These are phyloP conservation scores for Phylloscopus collybita DNA, from an alignment of 2,797 vertebrate genomes.

Conservation along the genomic window DNA sequence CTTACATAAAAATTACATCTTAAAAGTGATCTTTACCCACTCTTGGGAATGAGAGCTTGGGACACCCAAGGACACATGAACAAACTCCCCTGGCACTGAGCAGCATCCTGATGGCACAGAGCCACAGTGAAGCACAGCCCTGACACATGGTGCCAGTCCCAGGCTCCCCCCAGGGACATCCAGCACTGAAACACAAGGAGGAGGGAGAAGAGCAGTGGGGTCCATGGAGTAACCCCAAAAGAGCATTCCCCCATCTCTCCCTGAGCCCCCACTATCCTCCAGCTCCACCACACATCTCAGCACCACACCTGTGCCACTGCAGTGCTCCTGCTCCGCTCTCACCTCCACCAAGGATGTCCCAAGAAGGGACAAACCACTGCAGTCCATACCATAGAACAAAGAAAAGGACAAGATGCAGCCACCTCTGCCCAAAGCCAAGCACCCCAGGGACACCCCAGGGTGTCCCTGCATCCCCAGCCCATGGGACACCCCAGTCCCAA, in stretches of 20 bases:
- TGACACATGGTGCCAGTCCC: accelerated
- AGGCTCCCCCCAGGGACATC: neutral
- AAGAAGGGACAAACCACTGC: neutral
- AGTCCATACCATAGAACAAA: neutral
- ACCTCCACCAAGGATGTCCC: neutral
- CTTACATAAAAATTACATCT: neutral
- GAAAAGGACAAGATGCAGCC: neutral
- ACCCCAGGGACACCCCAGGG: no score
- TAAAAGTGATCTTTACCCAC: neutral
- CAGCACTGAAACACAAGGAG: neutral
- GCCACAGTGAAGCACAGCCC: neutral
- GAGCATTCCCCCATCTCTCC: neutral
- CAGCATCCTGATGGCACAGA: neutral
- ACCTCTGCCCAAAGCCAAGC: neutral
- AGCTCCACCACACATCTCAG: neutral
- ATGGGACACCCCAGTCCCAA: neutral
- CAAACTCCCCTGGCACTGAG: neutral
- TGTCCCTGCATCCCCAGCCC: neutral
- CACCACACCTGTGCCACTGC: neutral
- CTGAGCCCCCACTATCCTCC: neutral
- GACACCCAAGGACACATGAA: neutral
- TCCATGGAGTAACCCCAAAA: neutral
- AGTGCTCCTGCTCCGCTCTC: neutral
- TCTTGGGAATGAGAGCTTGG: neutral
- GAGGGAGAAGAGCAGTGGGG: neutral